Evolutionary conservation across 1,140 invertebrate genomes (phyloP), one percentile per base, ranked within the genome.

Genomic region (Ceratina calcarata): DNA sequence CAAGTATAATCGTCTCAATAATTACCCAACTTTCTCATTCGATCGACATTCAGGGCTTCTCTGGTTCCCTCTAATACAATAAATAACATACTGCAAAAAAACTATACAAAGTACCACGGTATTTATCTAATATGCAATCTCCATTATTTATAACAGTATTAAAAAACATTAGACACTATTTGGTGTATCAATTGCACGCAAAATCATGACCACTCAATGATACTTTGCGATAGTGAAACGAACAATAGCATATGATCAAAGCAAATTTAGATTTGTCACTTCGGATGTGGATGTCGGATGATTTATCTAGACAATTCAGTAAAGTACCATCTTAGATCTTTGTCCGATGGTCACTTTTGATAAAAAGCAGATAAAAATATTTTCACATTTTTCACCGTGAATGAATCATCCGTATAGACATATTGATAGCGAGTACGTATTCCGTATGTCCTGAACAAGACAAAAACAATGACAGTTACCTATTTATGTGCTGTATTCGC

Each of bases 141-240:
- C 75, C 58, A 24, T 75, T 64, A 78, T 45, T 58, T 71, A 74
- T 66, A 86, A 81, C 51, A 57, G 77, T 86, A 87, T 80, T 58
- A 87, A 80, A 76, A 81, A 82, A 84, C 72, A 60, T 84, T 82
- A 87, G 27, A 83, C 37, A 45, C 65, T 83, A 87, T 80, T 87
- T 87, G 73, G 77, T 72, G 62, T 78, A 78, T 87, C 65, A 71
- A 87, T 87, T 87, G 86, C 85, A 87, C 86, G 76, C 76, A 85
- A 78, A 70, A 78, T 80, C 74, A 78, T 78, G 82, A 87, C 68
- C 83, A 66, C 18, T 86, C 37, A 65, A 58, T 76, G 61, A 80
- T 61, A 76, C 55, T 76, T 72, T 69, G 32, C 58, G 32, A 55
- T 61, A 55, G 12, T n/a, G 16, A 70, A 55, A 62, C 45, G 27